phyloP scores from a whole-genome alignment of 1,140 invertebrate species.

The Drosophila ficusphila region DNA sequence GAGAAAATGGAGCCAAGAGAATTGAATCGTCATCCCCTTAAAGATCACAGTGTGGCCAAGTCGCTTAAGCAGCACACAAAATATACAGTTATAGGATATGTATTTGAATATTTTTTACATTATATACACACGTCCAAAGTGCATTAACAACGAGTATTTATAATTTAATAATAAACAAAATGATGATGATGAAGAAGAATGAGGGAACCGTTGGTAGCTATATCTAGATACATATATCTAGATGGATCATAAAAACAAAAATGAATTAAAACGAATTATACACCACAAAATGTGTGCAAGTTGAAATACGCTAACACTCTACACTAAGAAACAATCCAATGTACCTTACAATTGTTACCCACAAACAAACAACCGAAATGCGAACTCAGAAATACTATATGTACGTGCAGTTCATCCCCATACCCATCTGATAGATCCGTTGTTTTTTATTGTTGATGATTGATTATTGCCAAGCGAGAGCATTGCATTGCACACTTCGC shows the following conservation, averaged over 20 bases:
- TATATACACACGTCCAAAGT: slow-evolving; percentile 39
- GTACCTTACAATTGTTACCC: slow-evolving; percentile 60
- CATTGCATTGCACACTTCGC: slow-evolving; percentile 19
- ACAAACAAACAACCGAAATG: slow-evolving; percentile 30
- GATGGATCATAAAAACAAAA: slow-evolving; percentile 3
- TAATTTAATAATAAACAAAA: slow-evolving; percentile 25
- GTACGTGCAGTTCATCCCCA: neutral
- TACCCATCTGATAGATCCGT: slow-evolving; percentile 7
- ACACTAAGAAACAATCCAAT: slow-evolving; percentile 75
- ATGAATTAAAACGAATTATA: slow-evolving; percentile 11
- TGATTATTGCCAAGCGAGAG: slow-evolving; percentile 40
- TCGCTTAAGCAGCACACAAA: slow-evolving; percentile 28
- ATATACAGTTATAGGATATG: slow-evolving; percentile 21
- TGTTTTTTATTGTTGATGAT: slow-evolving; percentile 50
- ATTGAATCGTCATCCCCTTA: slow-evolving; percentile 9
- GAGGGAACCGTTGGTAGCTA: slow-evolving; percentile 9
- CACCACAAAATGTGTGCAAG: slow-evolving; percentile 8
- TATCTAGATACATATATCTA: neutral
- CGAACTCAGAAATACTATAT: slow-evolving; percentile 16
- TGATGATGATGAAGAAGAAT: no score
- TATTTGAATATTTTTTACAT: slow-evolving; percentile 40
- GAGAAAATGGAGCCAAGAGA: neutral
- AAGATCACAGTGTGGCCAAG: slow-evolving; percentile 6
- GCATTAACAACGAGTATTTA: slow-evolving; percentile 45
- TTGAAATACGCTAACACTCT: slow-evolving; percentile 31